Percentiles rank a stretch among this genome's conserved stretches.
Evolutionary conservation across 2,113 vertebrate species (phyloP).

Genomic region (Brachypodius melanocephalos): DNA sequence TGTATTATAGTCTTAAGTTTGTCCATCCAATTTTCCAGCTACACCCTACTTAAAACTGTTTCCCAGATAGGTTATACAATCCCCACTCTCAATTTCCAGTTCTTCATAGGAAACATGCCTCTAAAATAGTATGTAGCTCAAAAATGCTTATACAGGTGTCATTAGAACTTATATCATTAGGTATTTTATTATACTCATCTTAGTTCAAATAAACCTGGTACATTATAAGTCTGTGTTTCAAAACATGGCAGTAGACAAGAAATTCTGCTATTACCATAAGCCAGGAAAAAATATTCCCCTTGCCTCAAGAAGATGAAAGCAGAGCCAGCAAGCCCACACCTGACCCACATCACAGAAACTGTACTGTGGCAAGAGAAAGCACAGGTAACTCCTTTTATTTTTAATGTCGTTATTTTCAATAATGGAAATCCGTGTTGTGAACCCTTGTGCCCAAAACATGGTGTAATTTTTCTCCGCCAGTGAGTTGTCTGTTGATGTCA

Average conservation of each 20-base stretch:
- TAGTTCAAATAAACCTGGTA: neutral
- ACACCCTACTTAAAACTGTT: neutral
- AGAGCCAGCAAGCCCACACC: neutral
- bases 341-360: neutral
- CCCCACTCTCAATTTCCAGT: neutral
- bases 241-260: neutral
- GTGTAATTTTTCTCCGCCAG: neutral
- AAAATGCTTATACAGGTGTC: neutral
- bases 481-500: neutral
- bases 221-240: neutral
- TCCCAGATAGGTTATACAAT: neutral
- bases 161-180: neutral
- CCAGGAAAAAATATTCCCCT: neutral
- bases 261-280: neutral
- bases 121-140: neutral
- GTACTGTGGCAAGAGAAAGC: neutral
- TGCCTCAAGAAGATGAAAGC: neutral
- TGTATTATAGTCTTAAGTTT: neutral
- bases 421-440: neutral
- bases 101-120: neutral
- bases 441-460: neutral
- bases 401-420: neutral
- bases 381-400: neutral
- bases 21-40: neutral
- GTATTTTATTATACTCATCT: neutral